Evolutionary conservation across 1,140 invertebrate species (phyloP), one percentile per base, ranked within the genome.

Genomic region (Lysiphlebus fabarum): DNA sequence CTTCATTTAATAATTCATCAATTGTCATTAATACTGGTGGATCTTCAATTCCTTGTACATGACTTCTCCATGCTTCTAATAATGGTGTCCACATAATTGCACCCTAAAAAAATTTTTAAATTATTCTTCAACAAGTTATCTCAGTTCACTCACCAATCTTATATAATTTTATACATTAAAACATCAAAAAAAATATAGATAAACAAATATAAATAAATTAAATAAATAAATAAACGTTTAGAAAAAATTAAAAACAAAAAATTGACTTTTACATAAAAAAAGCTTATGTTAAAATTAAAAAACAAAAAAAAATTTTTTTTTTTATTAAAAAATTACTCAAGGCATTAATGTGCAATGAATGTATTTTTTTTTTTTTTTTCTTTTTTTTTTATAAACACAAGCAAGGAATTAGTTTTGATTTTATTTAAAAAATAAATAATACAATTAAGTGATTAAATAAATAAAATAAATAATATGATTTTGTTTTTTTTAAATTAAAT

Each of bases 1-100:
- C 69, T 66, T 78, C 74, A 11, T 61, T 59, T 38, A 79, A 56
- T 56, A 80, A 74, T 61, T 77, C 76, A 8, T 70, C 63, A 26
- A 70, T 67, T 14, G 72, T 72, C 7, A 78, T 48, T 67, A 80
- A 67, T 49, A 74, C 70, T 7, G 76, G 77, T 40, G 76, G 70
- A 54, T 76, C 71, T 57, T 80, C 77, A 34, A 78, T 58, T 14
- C 66, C 70, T 59, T 77, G 76, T 37, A 73, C 53, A 58, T 78
- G 65, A 36, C 65, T 57, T 62, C 71, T 73, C 76, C 76, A 80
- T 11, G 73, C 68, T 65, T 80, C 76, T 2, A 73, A 70, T 11
- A 80, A 66, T 50, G 76, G 76, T 11, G 72, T 80, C 75, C 76
- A 78, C 6, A 74, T 72, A 58, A 78, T 53, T 12, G 74, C 69